A percentile compares a stretch with the other conserved stretches of the same genome.
Conservation (phyloP, 1,140 invertebrate genomes). For the Dufourea novaeangliae region DNA sequence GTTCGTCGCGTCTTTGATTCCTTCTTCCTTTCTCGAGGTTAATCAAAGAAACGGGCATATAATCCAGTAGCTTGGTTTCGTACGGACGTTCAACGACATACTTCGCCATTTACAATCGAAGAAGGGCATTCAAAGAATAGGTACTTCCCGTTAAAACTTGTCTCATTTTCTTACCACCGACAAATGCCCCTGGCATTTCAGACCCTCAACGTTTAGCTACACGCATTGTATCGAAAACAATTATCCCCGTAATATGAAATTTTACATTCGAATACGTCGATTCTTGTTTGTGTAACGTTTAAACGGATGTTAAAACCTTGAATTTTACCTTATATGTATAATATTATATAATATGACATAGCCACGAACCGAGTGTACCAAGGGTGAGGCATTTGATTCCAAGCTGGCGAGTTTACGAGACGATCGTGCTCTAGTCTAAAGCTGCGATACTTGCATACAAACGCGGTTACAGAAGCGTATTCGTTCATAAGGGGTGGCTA, state of each 20-base stretch:
- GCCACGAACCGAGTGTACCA: neutral
- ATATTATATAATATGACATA: too few relatives aligned
- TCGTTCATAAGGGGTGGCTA: slow-evolving; percentile 12
- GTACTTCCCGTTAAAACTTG: neutral
- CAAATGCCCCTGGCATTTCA: neutral
- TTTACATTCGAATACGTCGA: neutral
- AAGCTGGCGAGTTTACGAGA: slow-evolving; percentile 65
- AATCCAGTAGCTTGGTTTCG: neutral
- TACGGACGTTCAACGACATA: neutral
- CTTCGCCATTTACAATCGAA: neutral
- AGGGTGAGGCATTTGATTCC: slow-evolving; percentile 58
- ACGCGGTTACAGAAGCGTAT: slow-evolving; percentile 19
- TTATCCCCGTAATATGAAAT: neutral
- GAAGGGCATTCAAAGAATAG: neutral
- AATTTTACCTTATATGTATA: too few relatives aligned
- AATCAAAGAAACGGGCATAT: slow-evolving; percentile 45
- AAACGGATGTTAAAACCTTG: too few relatives aligned
- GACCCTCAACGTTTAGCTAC: neutral
- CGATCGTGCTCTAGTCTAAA: slow-evolving; percentile 65
- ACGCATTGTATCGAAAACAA: neutral
- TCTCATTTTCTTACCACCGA: neutral
- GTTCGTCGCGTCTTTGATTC: slow-evolving; percentile 55
- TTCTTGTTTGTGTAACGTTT: too few relatives aligned
- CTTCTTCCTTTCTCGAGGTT: slow-evolving; percentile 30
- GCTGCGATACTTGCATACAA: slow-evolving; percentile 44